Evolutionary conservation across 2,797 vertebrate species (phyloP), one percentile per base, ranked within the genome.

Genomic region (Poeciliopsis paucimaculata): DNA sequence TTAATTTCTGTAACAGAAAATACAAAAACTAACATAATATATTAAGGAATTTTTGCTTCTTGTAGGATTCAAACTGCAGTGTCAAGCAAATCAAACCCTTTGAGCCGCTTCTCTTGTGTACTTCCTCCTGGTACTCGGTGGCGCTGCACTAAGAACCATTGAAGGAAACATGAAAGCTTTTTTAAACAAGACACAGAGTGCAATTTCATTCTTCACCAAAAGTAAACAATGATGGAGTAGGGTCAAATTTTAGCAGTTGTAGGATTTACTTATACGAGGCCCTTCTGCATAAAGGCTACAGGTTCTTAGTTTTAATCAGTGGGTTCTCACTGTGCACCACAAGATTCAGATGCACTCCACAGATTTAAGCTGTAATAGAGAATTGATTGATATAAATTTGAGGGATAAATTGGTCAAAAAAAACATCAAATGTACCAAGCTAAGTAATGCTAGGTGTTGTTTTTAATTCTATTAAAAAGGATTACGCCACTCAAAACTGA

Each of bases 401-500:
- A 26, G 16, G 20, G 9, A 36, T 12, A 46, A 20, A 5, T 1
- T 36, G 43, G 15, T 31, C 2, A 36, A 13, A 16, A 41, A 39
- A 71, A 72, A 28, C 47, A 3, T 18, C 4, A 18, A 43, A 26
- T 70, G 20, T 75, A 31, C 6, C 4, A 43, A n/a, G 3, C 11
- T 66, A 75, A 43, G 34, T 53, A 46, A 31, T 39, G 39, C 66
- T 47, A 66, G 23, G 66, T 9, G 0, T 12, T 8, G 3, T 60
- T 77, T 71, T 57, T 46, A 31, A 39, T 8, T 4, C 9, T 11
- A 39, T 47, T 4, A 64, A 3, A 43, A 62, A 75, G 31, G 39
- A 75, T 53, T 39, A 72, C 41, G 46, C 18, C 15, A n/a, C 34
- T 70, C 12, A 49, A 76, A 85, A 68, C 57, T 70, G 60, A 53